Conservation (phyloP, 53 echinoderm and acorn worm genomes). For the Arbacia lixula region DNA sequence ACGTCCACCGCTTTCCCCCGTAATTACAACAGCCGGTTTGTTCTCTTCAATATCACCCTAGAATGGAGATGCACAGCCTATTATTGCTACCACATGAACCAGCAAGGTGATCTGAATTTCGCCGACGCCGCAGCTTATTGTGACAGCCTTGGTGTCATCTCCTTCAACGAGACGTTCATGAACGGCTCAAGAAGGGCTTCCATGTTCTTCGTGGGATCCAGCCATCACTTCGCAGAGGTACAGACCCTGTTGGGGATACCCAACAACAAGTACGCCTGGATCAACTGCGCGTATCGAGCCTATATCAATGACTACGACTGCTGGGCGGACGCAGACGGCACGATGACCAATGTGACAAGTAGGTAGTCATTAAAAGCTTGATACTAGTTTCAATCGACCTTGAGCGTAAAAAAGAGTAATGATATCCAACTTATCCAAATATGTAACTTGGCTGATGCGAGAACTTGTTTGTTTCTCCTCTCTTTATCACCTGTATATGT, state of each 20-base stretch:
- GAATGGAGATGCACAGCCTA: slow-evolving; percentile 16
- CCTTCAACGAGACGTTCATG: slow-evolving; percentile 14
- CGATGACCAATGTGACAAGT: slow-evolving; percentile 4
- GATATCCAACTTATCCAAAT: too few species aligned
- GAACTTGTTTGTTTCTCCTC: too few species aligned
- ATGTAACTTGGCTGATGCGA: too few species aligned
- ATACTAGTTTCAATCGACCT: too few species aligned
- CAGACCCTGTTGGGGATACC: not conserved
- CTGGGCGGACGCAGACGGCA: not conserved
- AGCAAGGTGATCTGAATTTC: not conserved
- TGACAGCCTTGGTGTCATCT: not conserved
- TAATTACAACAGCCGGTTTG: too few species aligned
- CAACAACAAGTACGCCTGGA: not conserved
- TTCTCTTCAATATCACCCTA: too few species aligned
- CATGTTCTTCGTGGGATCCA: slow-evolving; percentile 15
- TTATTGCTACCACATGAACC: slow-evolving; percentile 3
- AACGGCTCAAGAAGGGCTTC: not conserved
- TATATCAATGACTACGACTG: not conserved
- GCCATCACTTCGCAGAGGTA: not conserved
- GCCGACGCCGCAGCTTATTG: slow-evolving; percentile 1
- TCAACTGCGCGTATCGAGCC: not conserved
- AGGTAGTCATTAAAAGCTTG: too few species aligned
- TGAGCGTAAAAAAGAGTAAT: too few species aligned
- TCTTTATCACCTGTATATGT: too few species aligned
- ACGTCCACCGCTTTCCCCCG: too few species aligned